Conservation (phyloP, 2,888 invertebrate genomes). For the Drosophila flavopinicola region DNA sequence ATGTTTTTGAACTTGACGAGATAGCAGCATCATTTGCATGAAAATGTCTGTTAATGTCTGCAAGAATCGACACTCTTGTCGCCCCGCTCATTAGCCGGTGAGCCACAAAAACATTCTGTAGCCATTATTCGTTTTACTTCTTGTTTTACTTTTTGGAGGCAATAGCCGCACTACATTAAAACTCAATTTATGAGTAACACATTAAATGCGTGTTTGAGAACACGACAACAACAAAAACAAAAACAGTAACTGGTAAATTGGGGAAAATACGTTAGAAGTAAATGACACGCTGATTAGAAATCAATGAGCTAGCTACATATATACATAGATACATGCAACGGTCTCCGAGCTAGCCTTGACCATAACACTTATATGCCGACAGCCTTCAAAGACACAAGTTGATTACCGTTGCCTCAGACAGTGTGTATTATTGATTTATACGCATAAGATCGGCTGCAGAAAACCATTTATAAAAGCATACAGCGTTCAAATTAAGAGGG, state of each 20-base stretch:
- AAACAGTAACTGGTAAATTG: slow-evolving; percentile 15
- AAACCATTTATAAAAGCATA: slow-evolving; percentile 51
- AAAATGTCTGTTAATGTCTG: slow-evolving; percentile 52
- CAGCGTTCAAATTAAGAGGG: slow-evolving; percentile 26
- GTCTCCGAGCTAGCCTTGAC: slow-evolving; percentile 64
- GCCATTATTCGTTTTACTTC: slow-evolving; percentile 21
- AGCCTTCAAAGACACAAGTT: slow-evolving; percentile 74
- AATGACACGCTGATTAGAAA: slow-evolving; percentile 57
- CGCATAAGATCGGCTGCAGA: slow-evolving; percentile 63
- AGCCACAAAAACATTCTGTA: slow-evolving; percentile 39
- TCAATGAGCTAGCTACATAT: slow-evolving; percentile 55
- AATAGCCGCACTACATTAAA: slow-evolving; percentile 66
- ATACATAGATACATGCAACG: slow-evolving; percentile 31
- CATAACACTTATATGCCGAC: slow-evolving; percentile 73
- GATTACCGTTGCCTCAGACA: slow-evolving; percentile 63
- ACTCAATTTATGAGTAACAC: slow-evolving; percentile 66
- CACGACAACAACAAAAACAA: slow-evolving; percentile 8
- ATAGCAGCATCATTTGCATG: slow-evolving; percentile 66
- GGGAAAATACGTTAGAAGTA: slow-evolving; percentile 29
- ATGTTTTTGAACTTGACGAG: slow-evolving; percentile 75
- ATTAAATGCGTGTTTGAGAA: slow-evolving; percentile 29
- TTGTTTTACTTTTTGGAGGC: slow-evolving; percentile 36
- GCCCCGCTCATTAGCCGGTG: slow-evolving; percentile 37
- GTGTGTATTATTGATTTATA: slow-evolving; percentile 68
- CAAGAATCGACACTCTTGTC: slow-evolving; percentile 45